A percentile compares a stretch with the other conserved stretches of the same genome.
These are phyloP conservation scores for Venusia cambrica DNA, from an alignment of 2,888 invertebrate genomes.

Conservation along the genomic window DNA sequence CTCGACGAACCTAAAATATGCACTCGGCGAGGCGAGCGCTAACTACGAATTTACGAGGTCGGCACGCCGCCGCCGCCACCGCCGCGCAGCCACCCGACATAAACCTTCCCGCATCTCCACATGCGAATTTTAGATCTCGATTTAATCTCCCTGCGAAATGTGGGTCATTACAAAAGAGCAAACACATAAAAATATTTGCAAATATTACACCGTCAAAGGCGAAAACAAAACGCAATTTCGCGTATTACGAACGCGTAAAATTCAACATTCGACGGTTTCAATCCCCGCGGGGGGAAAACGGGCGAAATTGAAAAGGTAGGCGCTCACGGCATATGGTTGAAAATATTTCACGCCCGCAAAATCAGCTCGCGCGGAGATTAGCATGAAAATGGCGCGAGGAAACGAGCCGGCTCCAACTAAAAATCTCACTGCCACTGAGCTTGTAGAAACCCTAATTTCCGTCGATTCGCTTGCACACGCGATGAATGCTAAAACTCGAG, in stretches of 20 bases:
- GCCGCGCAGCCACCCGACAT: too few relatives aligned
- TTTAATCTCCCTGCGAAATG: conserved; percentile 42
- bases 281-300: conserved; percentile 44
- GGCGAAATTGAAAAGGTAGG: conserved; percentile 65
- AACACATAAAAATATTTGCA: conserved; percentile 30
- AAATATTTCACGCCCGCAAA: conserved; percentile 66
- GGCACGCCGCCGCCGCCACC: conserved; percentile 37
- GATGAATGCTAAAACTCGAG: conserved; percentile 49
- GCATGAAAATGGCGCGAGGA: conserved; percentile 65
- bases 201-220: conserved; percentile 37
- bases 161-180: conserved; percentile 31
- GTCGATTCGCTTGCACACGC: conserved; percentile 42
- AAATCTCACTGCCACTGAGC: conserved; percentile 32
- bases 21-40: conserved; percentile 42
- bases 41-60: conserved; percentile 57
- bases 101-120: conserved; percentile 50
- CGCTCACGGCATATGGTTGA: conserved; percentile 45
- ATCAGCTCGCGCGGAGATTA: conserved; percentile 64
- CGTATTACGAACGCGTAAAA: conserved; percentile 51
- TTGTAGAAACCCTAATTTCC: conserved; percentile 44
- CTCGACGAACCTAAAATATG: conserved; percentile 56
- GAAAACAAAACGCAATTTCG: conserved; percentile 43
- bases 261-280: conserved; percentile 53
- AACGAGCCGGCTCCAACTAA: conserved; percentile 49
- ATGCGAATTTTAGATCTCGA: conserved; percentile 47